Conservation (phyloP, 2,888 invertebrate genomes). For the Mythimna impura region DNA sequence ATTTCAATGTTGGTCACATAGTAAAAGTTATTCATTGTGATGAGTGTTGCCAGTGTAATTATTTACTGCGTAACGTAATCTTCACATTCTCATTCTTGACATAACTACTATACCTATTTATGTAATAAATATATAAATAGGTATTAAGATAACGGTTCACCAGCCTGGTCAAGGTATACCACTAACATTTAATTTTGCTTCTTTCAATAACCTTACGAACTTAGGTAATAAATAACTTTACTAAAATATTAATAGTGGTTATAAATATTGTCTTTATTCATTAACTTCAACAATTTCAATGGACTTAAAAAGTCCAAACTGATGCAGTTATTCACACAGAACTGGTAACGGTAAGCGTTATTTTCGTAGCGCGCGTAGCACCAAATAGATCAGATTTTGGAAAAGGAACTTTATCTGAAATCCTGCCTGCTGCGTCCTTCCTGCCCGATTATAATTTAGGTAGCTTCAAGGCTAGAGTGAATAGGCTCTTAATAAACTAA, state of each 20-base stretch:
- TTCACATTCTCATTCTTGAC: too few relatives aligned
- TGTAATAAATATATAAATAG: slow-evolving; percentile 9
- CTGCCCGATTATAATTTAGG: too few relatives aligned
- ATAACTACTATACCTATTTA: too few relatives aligned
- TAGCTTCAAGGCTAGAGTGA: too few relatives aligned
- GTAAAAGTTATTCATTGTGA: too few relatives aligned
- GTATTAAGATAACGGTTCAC: slow-evolving; percentile 31
- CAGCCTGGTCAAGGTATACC: slow-evolving; percentile 68
- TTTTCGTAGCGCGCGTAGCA: slow-evolving; percentile 7
- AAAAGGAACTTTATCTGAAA: background rate
- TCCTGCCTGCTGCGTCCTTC: too few relatives aligned
- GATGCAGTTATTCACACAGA: background rate
- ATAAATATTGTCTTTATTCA: background rate
- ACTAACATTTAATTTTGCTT: slow-evolving; percentile 64
- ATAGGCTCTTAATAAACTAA: too few relatives aligned
- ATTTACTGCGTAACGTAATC: too few relatives aligned
- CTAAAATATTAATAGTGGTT: slow-evolving; percentile 4
- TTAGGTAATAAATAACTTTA: slow-evolving; percentile 30
- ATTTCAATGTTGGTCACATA: too few relatives aligned
- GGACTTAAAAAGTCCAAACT: background rate
- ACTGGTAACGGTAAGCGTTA: background rate
- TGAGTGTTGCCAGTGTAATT: too few relatives aligned
- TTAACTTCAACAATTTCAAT: background rate
- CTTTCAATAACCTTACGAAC: slow-evolving; percentile 46
- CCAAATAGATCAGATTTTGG: background rate